Evolutionary conservation across 2,888 invertebrate genomes (phyloP).

Genomic region (Hyposoter didymator): DNA sequence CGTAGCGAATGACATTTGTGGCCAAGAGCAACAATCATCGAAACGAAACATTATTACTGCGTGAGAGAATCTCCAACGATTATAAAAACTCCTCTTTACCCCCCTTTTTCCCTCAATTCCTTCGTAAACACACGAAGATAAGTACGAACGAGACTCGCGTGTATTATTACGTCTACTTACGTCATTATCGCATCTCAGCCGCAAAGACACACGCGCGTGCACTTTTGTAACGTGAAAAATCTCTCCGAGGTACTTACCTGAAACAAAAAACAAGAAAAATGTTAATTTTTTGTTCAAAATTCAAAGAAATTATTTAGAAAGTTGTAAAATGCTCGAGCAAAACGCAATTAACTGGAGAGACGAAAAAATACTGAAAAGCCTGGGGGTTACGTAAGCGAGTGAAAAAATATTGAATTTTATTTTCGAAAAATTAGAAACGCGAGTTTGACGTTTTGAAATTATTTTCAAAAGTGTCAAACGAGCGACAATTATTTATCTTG

Average conservation of each 20-base stretch:
- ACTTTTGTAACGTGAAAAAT: conserved; percentile 2
- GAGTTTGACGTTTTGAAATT: neutral
- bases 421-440: neutral
- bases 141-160: neutral
- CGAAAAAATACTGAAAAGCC: neutral
- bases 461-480: too few species aligned
- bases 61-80: conserved; percentile 51
- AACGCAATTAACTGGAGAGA: neutral
- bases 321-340: neutral
- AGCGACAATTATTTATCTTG: neutral
- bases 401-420: too few species aligned
- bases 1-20: conserved; percentile 60
- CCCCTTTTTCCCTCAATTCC: neutral
- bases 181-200: conserved; percentile 12
- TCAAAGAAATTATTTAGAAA: neutral
- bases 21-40: conserved; percentile 20
- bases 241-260: conserved; percentile 70
- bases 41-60: conserved; percentile 16
- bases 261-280: conserved; percentile 61
- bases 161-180: conserved; percentile 40
- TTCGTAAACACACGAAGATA: neutral
- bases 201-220: neutral
- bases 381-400: neutral
- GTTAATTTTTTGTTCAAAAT: conserved; percentile 6
- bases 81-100: conserved; percentile 19